Percentiles rank a stretch among this genome's conserved stretches.
These are phyloP conservation scores for Ispidina lecontei DNA, from an alignment of 2,797 vertebrate species.

Conservation along the genomic window DNA sequence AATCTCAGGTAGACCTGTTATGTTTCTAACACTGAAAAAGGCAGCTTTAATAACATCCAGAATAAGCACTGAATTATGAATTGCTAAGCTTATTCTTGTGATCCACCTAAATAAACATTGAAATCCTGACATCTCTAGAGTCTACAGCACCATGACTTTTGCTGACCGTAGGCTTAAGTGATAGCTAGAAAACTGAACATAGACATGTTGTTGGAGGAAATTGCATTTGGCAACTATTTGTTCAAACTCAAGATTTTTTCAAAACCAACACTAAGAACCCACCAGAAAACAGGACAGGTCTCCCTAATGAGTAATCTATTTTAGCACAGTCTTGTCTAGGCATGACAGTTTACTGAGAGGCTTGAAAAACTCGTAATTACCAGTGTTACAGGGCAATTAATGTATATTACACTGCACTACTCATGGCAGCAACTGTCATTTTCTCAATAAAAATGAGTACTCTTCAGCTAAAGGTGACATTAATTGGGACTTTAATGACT, in stretches of 20 bases:
- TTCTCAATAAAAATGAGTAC: constrained; percentile 99
- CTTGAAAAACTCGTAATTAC: constrained; percentile 99
- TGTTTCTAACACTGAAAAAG: constrained; percentile 21
- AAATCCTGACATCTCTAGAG: constrained; percentile 74
- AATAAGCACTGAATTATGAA: constrained; percentile 27
- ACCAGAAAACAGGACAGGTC: constrained; percentile 99
- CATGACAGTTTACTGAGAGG: constrained; percentile 99
- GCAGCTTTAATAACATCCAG: constrained; percentile 36
- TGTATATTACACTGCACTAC: constrained; percentile 99
- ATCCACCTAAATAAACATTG: constrained; percentile 63
- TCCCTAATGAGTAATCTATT: constrained; percentile 99
- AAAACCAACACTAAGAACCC: constrained; percentile 92
- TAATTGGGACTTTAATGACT: constrained; percentile 99
- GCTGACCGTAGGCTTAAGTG: constrained; percentile 86
- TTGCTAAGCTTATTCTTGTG: constrained; percentile 39
- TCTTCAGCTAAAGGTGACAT: constrained; percentile 99
- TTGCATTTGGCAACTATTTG: constrained; percentile 99
- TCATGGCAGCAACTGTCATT: constrained; percentile 99
- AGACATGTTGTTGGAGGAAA: constrained; percentile 96
- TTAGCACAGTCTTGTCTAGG: constrained; percentile 99
- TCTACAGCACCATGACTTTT: constrained; percentile 78
- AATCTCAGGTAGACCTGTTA: constrained; percentile 36
- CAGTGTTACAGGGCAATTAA: constrained; percentile 99
- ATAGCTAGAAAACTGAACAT: constrained; percentile 85
- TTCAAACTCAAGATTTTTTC: constrained; percentile 91